A percentile compares a stretch with the other conserved stretches of the same genome.
Conservation (phyloP, 2,888 invertebrate species). For the Meteorus cinctellus region DNA sequence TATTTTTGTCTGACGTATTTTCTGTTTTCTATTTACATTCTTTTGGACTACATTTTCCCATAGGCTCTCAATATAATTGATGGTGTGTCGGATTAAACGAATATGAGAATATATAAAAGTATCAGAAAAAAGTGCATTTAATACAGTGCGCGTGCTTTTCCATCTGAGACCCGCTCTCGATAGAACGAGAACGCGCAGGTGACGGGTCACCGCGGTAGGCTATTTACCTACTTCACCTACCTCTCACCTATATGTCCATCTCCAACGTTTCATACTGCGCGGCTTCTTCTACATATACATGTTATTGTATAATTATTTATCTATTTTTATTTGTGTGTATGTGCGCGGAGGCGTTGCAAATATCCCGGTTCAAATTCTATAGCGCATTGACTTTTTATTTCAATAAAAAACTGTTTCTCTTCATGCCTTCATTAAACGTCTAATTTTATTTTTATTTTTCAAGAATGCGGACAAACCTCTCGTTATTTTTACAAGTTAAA, state of each 20-base stretch:
- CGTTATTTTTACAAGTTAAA: too few species aligned
- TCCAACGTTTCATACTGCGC: slow-evolving; percentile 47
- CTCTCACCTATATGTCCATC: slow-evolving; percentile 61
- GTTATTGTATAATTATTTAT: background rate
- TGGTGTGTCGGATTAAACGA: background rate
- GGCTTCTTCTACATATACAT: background rate
- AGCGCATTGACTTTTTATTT: slow-evolving; percentile 23
- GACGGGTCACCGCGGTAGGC: slow-evolving; percentile 72
- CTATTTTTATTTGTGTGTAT: slow-evolving; percentile 9
- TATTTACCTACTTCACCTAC: slow-evolving; percentile 73
- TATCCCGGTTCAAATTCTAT: slow-evolving; percentile 22
- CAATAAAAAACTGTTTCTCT: slow-evolving; percentile 10
- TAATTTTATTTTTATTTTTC: background rate
- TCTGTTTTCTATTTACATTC: too few species aligned
- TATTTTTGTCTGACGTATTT: too few species aligned
- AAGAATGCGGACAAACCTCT: background rate
- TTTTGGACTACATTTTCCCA: too few species aligned
- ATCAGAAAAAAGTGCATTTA: slow-evolving; percentile 41
- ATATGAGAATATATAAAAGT: background rate
- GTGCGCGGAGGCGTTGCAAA: slow-evolving; percentile 34
- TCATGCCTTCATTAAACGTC: background rate
- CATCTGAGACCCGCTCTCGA: slow-evolving; percentile 69
- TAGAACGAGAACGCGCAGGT: slow-evolving; percentile 73
- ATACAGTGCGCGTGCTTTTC: slow-evolving; percentile 59
- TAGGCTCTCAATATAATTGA: background rate